Percentiles rank a stretch among this genome's conserved stretches.
Conservation (phyloP, 2,888 invertebrate species). For the Proisotoma minuta region DNA sequence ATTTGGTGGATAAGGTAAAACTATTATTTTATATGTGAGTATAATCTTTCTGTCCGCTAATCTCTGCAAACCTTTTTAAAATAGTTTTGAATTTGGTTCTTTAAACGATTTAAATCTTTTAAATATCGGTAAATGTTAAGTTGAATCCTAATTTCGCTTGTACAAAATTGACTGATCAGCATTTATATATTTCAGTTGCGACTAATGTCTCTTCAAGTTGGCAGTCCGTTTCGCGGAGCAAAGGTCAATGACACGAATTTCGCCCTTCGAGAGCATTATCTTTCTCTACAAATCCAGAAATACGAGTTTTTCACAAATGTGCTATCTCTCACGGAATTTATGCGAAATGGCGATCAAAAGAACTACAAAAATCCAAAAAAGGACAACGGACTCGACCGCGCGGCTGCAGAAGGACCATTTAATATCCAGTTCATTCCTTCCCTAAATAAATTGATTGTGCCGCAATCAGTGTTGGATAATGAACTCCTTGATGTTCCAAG, state of each 20-base stretch:
- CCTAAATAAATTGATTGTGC: conserved; percentile 54
- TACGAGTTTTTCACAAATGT: conserved; percentile 57
- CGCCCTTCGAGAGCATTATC: conserved; percentile 53
- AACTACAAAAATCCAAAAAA: conserved; percentile 50
- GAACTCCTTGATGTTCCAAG: conserved; percentile 26
- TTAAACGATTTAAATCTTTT: too few relatives aligned
- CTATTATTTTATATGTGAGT: too few relatives aligned
- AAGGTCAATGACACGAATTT: too few relatives aligned
- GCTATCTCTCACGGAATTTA: conserved; percentile 53
- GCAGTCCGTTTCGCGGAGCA: conserved; percentile 51
- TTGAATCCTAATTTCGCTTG: neutral
- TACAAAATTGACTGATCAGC: conserved; percentile 4
- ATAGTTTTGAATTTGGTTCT: too few relatives aligned
- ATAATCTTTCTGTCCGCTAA: too few relatives aligned
- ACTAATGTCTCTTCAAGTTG: conserved; percentile 53
- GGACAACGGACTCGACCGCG: conserved; percentile 49
- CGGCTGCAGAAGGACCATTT: conserved; percentile 28
- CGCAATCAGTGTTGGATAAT: conserved; percentile 51
- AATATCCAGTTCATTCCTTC: conserved; percentile 52
- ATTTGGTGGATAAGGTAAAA: conserved; percentile 52
- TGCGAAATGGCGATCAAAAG: conserved; percentile 52
- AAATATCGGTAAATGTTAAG: too few relatives aligned
- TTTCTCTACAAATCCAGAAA: conserved; percentile 53
- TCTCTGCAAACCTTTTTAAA: too few relatives aligned
- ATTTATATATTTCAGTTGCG: conserved; percentile 51